These are phyloP conservation scores for Dipodomys spectabilis DNA, from an alignment of 2,113 vertebrate species.

Conservation along the genomic window DNA sequence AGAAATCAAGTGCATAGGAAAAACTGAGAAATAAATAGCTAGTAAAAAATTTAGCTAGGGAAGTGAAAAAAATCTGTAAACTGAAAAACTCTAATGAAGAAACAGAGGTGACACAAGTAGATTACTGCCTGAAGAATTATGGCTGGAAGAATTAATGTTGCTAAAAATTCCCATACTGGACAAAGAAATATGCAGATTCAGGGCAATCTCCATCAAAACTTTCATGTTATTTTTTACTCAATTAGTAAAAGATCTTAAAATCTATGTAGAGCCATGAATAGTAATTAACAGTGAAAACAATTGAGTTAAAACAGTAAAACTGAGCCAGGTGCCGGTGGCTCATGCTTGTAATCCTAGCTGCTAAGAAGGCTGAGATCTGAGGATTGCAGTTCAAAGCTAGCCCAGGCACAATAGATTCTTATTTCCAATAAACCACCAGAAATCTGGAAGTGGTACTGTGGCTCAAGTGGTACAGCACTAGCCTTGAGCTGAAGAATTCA, in stretches of 20 bases:
- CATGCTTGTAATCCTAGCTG: no score
- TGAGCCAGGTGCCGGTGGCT: no score
- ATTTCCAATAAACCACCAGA: no score
- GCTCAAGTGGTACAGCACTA: no score
- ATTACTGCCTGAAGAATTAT: neutral
- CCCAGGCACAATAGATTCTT: no score
- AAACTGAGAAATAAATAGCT: neutral
- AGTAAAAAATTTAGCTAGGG: neutral
- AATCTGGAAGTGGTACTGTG: no score
- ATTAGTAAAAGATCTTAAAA: neutral
- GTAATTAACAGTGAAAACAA: neutral
- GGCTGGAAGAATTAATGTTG: neutral
- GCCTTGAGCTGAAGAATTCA: no score
- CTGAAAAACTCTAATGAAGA: neutral
- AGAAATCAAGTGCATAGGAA: neutral
- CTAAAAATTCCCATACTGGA: neutral
- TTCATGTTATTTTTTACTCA: neutral
- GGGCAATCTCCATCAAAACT: neutral
- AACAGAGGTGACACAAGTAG: neutral
- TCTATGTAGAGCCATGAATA: neutral
- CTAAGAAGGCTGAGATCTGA: no score
- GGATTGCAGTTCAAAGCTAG: no score
- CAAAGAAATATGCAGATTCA: neutral
- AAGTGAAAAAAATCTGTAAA: neutral
- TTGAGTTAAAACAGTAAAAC: no score